Evolutionary conservation across 2,888 invertebrate genomes (phyloP), one percentile per base, ranked within the genome.

Genomic region (Tanytarsus gracilentus): DNA sequence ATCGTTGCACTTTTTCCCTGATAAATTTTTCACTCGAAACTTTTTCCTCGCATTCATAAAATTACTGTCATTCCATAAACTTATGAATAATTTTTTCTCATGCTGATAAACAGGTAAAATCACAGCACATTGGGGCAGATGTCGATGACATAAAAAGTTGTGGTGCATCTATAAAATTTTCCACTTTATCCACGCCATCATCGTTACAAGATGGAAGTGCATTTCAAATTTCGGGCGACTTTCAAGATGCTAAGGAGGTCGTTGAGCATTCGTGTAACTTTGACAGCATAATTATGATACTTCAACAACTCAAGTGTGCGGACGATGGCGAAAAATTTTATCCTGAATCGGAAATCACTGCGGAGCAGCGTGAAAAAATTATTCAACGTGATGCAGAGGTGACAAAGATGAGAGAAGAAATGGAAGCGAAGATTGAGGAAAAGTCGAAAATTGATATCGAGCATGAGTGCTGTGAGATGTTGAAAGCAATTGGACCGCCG

Each of bases 401-500:
- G 7, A 1, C 44, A 5, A 36, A 56, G 6, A 16, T 61, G 7
- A 62, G 62, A 7, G 62, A 65, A 23, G 1, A 62, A 21, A 59
- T 63, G 23, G 48, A 61, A 11, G 33, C 61, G 1, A 14, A 21
- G 8, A 51, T 36, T 6, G 61, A 55, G 29, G 40, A 65, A 1
- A 39, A 60, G 8, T 51, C 61, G 0, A 36, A 59, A 1, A 48
- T 64, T 14, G 23, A 39, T 7, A 5, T 66, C 0, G 51, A 62
- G 1, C 23, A 63, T 11, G 66, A 67, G 51, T 62, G 61, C 7
- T 11, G 65, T 1, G 62, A 67, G 50, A 63, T 67, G 48, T 40
- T 67, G 0, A 62, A 39, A 0, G 65, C 65, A 61, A 58, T 66
- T 4, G 67, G 66, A 1, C 66, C 67, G 9, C 67, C 67, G 6